These are phyloP conservation scores for Gastrophysa polygoni DNA, from an alignment of 2,888 invertebrate species.

Conservation along the genomic window DNA sequence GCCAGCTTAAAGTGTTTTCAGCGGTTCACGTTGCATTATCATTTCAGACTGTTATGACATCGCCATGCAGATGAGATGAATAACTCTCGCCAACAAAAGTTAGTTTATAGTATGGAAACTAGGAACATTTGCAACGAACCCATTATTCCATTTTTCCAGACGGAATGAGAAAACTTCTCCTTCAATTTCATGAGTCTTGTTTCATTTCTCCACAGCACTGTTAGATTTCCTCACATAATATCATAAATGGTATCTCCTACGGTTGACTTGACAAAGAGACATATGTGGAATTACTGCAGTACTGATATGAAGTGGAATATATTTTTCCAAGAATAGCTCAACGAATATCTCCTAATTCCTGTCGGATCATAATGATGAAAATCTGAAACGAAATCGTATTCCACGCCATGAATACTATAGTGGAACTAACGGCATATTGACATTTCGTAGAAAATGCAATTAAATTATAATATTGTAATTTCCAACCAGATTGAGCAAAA, in stretches of 20 bases:
- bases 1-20: slow-evolving; percentile 4
- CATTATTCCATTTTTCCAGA: neutral
- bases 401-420: no score
- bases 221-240: neutral
- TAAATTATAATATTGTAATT: no score
- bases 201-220: neutral
- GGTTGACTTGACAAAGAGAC: no score
- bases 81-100: neutral
- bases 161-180: neutral
- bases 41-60: neutral
- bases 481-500: no score
- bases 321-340: no score
- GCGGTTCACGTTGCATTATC: neutral
- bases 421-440: no score
- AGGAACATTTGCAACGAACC: neutral
- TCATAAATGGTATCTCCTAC: neutral
- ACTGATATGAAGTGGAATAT: no score
- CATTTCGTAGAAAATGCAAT: no score
- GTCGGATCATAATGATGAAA: no score
- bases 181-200: neutral
- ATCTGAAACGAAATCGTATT: no score
- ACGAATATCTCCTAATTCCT: no score
- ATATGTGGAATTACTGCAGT: no score
- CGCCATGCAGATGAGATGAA: neutral
- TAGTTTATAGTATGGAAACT: neutral